phyloP scores from a whole-genome alignment of 2,797 vertebrate genomes.

The Neopelma chrysocephalum region DNA sequence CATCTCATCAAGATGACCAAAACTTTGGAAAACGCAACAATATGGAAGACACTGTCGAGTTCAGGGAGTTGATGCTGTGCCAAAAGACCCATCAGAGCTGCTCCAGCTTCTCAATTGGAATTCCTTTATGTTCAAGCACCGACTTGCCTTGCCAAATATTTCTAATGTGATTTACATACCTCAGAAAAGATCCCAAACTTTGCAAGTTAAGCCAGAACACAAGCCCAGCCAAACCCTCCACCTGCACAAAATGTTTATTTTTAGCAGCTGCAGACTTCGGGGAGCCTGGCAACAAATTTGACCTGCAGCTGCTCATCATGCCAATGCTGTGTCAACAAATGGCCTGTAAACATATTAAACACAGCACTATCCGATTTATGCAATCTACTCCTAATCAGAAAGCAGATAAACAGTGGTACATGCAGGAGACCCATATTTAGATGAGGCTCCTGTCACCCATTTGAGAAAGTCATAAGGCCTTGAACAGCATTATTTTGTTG shows the following conservation, averaged over 20 bases:
- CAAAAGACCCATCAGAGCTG: not conserved
- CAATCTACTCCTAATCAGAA: not conserved
- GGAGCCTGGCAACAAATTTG: constrained; percentile 43
- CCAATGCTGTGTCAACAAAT: constrained; percentile 42
- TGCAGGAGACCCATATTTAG: not conserved
- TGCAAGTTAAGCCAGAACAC: constrained; percentile 57
- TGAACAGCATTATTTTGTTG: not conserved
- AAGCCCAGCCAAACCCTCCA: constrained; percentile 61
- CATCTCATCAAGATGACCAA: not conserved
- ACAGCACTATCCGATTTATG: not conserved
- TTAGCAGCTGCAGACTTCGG: constrained; percentile 58
- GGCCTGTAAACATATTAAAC: not conserved
- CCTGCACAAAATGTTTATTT: constrained; percentile 65
- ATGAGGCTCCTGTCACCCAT: not conserved
- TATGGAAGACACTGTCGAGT: not conserved
- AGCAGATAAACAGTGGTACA: not conserved
- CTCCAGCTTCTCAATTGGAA: constrained; percentile 19
- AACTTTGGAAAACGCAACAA: not conserved
- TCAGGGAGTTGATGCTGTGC: not conserved
- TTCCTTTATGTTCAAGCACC: constrained; percentile 44
- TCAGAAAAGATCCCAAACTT: constrained; percentile 54
- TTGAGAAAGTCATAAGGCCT: not conserved
- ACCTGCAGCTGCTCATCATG: constrained; percentile 60
- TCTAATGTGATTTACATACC: constrained; percentile 47
- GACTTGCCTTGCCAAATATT: constrained; percentile 55